Conservation (phyloP, 2,113 vertebrate genomes). For the Trichomycterus rosablanca region DNA sequence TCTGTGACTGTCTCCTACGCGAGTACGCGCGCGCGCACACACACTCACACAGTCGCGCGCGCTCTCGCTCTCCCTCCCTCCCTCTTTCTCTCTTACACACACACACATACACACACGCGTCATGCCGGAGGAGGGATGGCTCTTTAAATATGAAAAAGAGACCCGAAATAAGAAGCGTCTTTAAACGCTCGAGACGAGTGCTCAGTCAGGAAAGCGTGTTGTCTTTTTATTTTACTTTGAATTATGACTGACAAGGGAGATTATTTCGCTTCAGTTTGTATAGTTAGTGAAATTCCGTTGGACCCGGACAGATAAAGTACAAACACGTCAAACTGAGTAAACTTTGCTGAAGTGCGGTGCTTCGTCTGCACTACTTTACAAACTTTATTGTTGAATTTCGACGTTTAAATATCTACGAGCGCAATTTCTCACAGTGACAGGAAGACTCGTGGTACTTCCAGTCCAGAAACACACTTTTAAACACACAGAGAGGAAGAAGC, state of each 20-base stretch:
- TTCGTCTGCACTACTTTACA: neutral
- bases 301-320: conserved; percentile 43
- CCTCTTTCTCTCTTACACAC: no score
- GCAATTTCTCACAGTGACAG: neutral
- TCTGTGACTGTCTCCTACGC: no score
- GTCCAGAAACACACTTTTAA: conserved; percentile 7
- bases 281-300: conserved; percentile 28
- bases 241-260: conserved; percentile 36
- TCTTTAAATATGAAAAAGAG: conserved; percentile 70
- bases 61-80: conserved; percentile 29
- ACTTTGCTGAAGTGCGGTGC: neutral
- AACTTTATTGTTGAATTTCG: neutral
- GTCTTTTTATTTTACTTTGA: neutral
- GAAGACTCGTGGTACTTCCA: neutral
- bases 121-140: conserved; percentile 67
- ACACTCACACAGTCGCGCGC: no score
- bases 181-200: conserved; percentile 9
- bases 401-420: neutral
- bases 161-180: conserved; percentile 31
- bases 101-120: no score
- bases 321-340: conserved; percentile 3
- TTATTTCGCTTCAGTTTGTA: conserved; percentile 11
- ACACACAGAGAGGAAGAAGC: neutral
- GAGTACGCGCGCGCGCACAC: no score
- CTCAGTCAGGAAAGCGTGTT: neutral